These are phyloP conservation scores for Liasis olivaceus DNA, from an alignment of 2,797 vertebrate species.

Conservation along the genomic window DNA sequence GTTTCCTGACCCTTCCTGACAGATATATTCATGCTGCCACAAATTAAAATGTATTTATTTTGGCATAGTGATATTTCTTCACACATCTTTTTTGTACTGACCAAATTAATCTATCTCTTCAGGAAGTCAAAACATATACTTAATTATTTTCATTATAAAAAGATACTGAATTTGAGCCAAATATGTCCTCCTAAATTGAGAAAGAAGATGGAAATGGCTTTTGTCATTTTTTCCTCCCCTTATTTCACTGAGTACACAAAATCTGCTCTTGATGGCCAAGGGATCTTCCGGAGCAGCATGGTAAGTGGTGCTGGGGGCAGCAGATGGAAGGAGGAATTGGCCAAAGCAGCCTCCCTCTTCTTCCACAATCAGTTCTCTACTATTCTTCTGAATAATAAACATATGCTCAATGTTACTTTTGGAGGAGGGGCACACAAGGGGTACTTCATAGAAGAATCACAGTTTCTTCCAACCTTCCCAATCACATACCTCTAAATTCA, in stretches of 20 bases:
- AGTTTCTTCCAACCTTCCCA: constrained; percentile 37
- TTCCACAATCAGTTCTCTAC: background rate
- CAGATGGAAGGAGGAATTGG: background rate
- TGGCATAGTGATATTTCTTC: background rate
- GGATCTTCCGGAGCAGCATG: constrained; percentile 23
- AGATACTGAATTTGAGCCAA: background rate
- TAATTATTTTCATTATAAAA: background rate
- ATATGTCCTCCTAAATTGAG: background rate
- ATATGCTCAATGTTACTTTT: background rate
- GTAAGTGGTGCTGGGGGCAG: background rate
- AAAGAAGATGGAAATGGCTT: background rate
- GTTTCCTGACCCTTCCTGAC: background rate
- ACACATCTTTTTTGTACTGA: background rate
- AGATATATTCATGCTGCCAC: constrained; percentile 6
- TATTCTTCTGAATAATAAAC: background rate
- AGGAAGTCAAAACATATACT: background rate
- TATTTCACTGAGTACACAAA: background rate
- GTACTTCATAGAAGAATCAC: constrained; percentile 46
- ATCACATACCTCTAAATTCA: constrained; percentile 47
- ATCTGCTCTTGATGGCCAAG: background rate
- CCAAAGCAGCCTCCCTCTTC: background rate
- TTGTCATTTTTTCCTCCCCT: background rate
- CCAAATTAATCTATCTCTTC: background rate
- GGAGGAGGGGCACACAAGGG: background rate
- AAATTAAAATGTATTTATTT: background rate